phyloP scores from a whole-genome alignment of 2,888 invertebrate species.

The Mongoloraphidia duomilia region DNA sequence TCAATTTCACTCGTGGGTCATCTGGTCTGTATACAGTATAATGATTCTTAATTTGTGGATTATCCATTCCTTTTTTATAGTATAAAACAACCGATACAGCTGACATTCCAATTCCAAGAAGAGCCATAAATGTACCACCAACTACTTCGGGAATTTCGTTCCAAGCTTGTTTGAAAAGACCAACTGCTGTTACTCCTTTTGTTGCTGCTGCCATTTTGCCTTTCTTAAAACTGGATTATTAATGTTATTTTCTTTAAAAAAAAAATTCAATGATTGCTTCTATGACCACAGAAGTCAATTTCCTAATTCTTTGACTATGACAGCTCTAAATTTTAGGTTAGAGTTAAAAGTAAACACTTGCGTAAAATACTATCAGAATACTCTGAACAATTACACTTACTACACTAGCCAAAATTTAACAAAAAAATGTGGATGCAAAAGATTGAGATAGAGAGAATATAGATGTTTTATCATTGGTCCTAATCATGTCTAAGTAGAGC shows the following conservation, averaged over 20 bases:
- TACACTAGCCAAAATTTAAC: no score
- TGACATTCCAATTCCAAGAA: conserved; percentile 40
- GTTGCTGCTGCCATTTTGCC: conserved; percentile 4
- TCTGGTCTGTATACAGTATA: conserved; percentile 52
- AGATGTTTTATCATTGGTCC: no score
- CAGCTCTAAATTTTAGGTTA: no score
- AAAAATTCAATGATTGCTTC: not conserved
- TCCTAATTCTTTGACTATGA: not conserved
- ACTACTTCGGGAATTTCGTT: conserved; percentile 59
- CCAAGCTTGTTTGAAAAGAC: conserved; percentile 36
- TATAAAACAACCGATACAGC: conserved; percentile 35
- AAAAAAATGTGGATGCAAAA: no score
- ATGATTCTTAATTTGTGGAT: conserved; percentile 45
- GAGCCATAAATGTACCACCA: conserved; percentile 39
- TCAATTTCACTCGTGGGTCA: conserved; percentile 38
- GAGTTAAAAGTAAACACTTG: no score
- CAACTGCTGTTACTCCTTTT: conserved; percentile 18
- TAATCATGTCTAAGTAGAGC: no score
- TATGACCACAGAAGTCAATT: not conserved
- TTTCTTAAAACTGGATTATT: not conserved
- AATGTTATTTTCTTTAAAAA: no score
- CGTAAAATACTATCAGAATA: no score
- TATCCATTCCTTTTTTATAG: conserved; percentile 44
- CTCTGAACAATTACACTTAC: no score
- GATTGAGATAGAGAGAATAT: no score